A percentile compares a stretch with the other conserved stretches of the same genome.
Evolutionary conservation across 1,140 invertebrate species (phyloP).

Genomic region (Zaprionus africanus): DNA sequence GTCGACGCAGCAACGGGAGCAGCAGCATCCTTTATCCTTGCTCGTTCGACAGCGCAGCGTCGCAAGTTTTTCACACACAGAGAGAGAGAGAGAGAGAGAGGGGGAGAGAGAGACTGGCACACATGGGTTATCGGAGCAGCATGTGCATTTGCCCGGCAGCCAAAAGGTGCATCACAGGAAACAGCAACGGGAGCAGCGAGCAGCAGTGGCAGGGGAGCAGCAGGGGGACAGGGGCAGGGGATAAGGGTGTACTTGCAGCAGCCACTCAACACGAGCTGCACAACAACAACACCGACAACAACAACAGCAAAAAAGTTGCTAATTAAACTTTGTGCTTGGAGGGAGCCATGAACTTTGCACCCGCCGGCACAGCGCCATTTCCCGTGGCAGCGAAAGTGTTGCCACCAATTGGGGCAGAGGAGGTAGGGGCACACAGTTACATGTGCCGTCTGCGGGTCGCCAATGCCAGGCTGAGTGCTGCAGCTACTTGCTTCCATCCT

Average conservation of each 20-base stretch:
- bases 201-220: background rate
- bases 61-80: conserved; percentile 55
- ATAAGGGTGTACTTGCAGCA: conserved; percentile 32
- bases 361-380: conserved; percentile 32
- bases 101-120: background rate
- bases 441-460: conserved; percentile 25
- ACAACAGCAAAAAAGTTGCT: conserved; percentile 65
- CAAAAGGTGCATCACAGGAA: conserved; percentile 75
- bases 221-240: no score
- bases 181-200: conserved; percentile 52
- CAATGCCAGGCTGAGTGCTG: conserved; percentile 14
- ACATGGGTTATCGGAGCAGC: conserved; percentile 44
- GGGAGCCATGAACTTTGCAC: conserved; percentile 60
- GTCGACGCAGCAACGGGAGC: conserved; percentile 15
- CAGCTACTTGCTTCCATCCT: background rate
- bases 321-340: conserved; percentile 77
- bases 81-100: background rate
- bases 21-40: conserved; percentile 65
- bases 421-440: background rate
- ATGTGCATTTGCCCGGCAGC: conserved; percentile 65
- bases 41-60: conserved; percentile 43
- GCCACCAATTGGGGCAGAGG: conserved; percentile 36
- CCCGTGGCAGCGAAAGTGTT: conserved; percentile 68
- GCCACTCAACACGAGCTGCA: conserved; percentile 57
- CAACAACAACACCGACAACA: background rate